Conservation (phyloP, 1,140 invertebrate genomes). For the Oscheius sp. region DNA sequence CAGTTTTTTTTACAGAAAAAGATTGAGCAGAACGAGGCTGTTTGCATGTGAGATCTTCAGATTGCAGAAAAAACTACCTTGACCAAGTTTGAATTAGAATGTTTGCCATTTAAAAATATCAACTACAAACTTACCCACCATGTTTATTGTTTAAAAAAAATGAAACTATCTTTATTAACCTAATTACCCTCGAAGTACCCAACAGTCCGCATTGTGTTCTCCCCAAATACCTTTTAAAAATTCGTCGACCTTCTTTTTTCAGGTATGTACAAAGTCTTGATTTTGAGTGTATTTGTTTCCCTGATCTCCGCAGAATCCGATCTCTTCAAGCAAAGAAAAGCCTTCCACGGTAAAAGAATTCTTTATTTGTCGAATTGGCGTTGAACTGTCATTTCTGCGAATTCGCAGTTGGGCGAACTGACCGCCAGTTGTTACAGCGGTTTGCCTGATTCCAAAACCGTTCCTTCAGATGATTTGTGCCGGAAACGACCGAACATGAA, state of each 20-base stretch:
- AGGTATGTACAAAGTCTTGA: background rate
- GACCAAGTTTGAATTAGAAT: too few species aligned
- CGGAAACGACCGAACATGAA: background rate
- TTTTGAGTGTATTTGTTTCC: background rate
- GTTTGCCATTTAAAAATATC: too few species aligned
- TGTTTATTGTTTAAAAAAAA: background rate
- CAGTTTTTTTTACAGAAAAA: too few species aligned
- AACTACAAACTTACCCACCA: too few species aligned
- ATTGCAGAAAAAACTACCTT: too few species aligned
- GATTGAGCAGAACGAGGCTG: too few species aligned
- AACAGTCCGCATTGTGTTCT: background rate
- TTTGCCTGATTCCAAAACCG: background rate
- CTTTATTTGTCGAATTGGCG: too few species aligned
- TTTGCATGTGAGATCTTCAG: too few species aligned
- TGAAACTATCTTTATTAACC: background rate
- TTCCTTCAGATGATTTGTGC: background rate
- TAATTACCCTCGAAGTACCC: too few species aligned
- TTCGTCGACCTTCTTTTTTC: background rate
- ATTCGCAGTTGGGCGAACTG: background rate
- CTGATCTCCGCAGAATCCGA: background rate
- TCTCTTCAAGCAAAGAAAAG: background rate
- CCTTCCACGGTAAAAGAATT: background rate
- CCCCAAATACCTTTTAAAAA: background rate
- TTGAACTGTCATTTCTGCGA: too few species aligned
- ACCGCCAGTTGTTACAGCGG: background rate